Conservation (phyloP, 2,888 invertebrate genomes). For the Leptinotarsa rubiginosa region DNA sequence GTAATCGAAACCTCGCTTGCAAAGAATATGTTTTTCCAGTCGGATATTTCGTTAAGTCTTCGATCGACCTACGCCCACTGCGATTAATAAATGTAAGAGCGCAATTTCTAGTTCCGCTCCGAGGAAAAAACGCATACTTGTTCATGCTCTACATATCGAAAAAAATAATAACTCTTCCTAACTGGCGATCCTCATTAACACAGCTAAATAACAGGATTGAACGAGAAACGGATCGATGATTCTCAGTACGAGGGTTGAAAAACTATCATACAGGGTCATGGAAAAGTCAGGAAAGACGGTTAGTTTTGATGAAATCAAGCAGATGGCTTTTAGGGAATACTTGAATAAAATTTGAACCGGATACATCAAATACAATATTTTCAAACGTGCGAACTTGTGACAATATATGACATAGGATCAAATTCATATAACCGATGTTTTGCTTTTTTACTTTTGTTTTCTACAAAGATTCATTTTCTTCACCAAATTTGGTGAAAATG, state of each 20-base stretch:
- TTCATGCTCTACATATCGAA: constrained; percentile 27
- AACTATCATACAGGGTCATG: too few relatives aligned
- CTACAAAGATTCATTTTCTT: too few relatives aligned
- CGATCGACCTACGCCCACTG: constrained; percentile 16
- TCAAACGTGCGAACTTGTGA: too few relatives aligned
- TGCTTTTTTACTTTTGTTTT: too few relatives aligned
- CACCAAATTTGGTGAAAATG: too few relatives aligned
- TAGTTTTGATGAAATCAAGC: too few relatives aligned
- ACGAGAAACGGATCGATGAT: neutral
- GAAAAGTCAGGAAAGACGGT: too few relatives aligned
- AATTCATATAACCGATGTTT: too few relatives aligned
- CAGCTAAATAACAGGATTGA: neutral
- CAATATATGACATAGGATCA: too few relatives aligned
- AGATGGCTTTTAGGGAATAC: too few relatives aligned
- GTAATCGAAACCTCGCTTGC: neutral
- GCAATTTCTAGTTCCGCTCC: constrained; percentile 36
- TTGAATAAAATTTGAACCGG: too few relatives aligned
- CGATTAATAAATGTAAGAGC: constrained; percentile 33
- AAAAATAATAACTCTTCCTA: constrained; percentile 20
- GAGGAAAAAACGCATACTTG: constrained; percentile 31
- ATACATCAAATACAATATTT: too few relatives aligned
- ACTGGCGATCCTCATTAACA: constrained; percentile 11
- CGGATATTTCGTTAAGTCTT: neutral
- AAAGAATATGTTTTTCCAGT: constrained; percentile 9
- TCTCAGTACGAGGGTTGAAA: neutral